These are phyloP conservation scores for Zaprionus ghesquierei DNA, from an alignment of 1,140 invertebrate genomes.

Conservation along the genomic window DNA sequence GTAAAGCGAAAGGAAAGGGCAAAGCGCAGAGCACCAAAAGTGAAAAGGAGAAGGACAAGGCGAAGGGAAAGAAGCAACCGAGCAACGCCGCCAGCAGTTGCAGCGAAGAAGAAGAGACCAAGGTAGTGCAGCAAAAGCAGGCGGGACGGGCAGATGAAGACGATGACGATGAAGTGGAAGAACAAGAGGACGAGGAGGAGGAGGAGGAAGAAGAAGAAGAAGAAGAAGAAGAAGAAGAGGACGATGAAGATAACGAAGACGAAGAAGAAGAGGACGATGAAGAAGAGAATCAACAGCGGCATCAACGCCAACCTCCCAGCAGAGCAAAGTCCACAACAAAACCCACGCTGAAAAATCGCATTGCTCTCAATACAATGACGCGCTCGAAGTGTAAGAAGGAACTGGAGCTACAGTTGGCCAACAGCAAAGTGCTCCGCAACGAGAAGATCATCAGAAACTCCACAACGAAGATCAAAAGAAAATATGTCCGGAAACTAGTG, in stretches of 20 bases:
- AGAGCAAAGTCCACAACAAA: slow-evolving; percentile 13
- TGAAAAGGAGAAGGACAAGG: not conserved
- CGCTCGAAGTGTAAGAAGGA: slow-evolving; percentile 78
- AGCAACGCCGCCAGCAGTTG: slow-evolving; percentile 5
- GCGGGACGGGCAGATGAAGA: not conserved
- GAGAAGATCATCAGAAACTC: slow-evolving; percentile 80
- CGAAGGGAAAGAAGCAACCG: not conserved
- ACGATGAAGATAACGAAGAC: not conserved
- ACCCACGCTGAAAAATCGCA: slow-evolving; percentile 43
- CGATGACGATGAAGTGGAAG: not conserved
- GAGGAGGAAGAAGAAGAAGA: not conserved
- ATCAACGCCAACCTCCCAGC: not conserved
- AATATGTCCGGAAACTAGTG: slow-evolving; percentile 70
- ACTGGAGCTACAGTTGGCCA: slow-evolving; percentile 75
- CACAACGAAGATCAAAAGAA: slow-evolving; percentile 72
- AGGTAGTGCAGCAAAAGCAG: not conserved
- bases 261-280: not conserved
- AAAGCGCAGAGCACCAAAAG: not conserved
- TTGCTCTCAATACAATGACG: slow-evolving; percentile 78
- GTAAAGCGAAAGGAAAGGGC: slow-evolving; percentile 10
- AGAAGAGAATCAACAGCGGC: not conserved
- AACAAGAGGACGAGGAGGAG: not conserved
- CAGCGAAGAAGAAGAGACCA: not conserved
- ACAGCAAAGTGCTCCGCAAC: slow-evolving; percentile 79
- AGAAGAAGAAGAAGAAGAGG: slow-evolving; percentile 6